These are phyloP conservation scores for Tholera decimalis DNA, from an alignment of 2,888 invertebrate species.

Conservation along the genomic window DNA sequence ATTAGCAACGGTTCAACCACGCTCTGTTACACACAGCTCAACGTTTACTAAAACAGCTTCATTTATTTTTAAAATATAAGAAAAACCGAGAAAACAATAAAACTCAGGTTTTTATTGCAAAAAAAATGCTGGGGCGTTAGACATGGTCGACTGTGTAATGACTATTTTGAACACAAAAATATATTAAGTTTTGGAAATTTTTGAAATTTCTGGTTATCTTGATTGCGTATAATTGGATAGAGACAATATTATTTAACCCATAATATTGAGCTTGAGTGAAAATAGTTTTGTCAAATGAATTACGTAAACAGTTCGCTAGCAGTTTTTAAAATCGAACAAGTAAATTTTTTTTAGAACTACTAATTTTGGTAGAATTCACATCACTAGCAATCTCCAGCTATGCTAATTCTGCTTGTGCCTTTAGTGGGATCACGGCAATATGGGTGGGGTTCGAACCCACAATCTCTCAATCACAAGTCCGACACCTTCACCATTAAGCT, in stretches of 20 bases:
- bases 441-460: too few relatives aligned
- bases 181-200: background rate
- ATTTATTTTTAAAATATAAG: constrained; percentile 26
- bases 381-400: too few relatives aligned
- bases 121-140: constrained; percentile 23
- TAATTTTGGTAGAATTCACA: too few relatives aligned
- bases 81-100: constrained; percentile 23
- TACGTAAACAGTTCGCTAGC: background rate
- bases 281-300: constrained; percentile 1
- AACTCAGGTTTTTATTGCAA: constrained; percentile 18
- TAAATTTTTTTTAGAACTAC: too few relatives aligned
- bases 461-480: too few relatives aligned
- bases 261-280: background rate
- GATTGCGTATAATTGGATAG: constrained; percentile 22
- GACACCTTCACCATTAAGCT: too few relatives aligned
- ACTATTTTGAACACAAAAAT: constrained; percentile 18
- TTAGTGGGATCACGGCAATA: too few relatives aligned
- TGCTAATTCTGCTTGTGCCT: too few relatives aligned
- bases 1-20: constrained; percentile 55
- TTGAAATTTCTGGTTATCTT: background rate
- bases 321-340: background rate
- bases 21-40: constrained; percentile 38
- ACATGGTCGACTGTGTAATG: constrained; percentile 40
- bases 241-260: constrained; percentile 8
- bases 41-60: constrained; percentile 5